Evolutionary conservation across 1,140 invertebrate species (phyloP).

Genomic region (Monochamus saltuarius): DNA sequence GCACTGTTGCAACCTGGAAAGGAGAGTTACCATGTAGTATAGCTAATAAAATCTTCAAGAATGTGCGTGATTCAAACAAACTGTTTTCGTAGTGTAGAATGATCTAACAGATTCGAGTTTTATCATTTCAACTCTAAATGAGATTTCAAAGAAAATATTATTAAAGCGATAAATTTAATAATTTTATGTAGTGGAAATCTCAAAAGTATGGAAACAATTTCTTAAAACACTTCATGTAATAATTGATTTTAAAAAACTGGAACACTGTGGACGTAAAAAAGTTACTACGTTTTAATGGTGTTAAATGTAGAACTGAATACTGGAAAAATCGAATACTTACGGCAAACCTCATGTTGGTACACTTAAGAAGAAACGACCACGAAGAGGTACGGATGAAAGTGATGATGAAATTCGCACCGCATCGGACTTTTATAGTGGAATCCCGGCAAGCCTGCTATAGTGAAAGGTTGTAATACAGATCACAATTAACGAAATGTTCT

Average conservation of each 20-base stretch:
- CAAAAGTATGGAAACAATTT: too few relatives aligned
- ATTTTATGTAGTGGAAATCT: too few relatives aligned
- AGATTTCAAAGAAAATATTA: too few relatives aligned
- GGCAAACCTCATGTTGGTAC: constrained; percentile 35
- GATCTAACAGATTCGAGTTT: too few relatives aligned
- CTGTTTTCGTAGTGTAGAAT: too few relatives aligned
- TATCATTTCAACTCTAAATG: too few relatives aligned
- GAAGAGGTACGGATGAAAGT: constrained; percentile 38
- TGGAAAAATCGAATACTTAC: constrained; percentile 28
- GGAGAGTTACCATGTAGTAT: constrained; percentile 3
- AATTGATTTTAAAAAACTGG: too few relatives aligned
- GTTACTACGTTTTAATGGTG: neutral
- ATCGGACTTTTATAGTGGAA: constrained; percentile 38
- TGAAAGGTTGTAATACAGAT: constrained; percentile 36
- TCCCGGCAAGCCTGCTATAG: constrained; percentile 29
- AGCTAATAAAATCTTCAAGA: too few relatives aligned
- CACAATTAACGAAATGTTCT: neutral
- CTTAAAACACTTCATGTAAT: too few relatives aligned
- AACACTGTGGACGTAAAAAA: too few relatives aligned
- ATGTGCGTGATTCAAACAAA: too few relatives aligned
- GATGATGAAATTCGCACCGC: constrained; percentile 31
- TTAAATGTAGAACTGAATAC: neutral
- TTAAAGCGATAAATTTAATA: too few relatives aligned
- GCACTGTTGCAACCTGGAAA: constrained; percentile 33
- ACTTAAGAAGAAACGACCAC: constrained; percentile 20